Base-by-base conservation (phyloP, 2,113 vertebrate species). In the Hystrix cristata region DNA sequence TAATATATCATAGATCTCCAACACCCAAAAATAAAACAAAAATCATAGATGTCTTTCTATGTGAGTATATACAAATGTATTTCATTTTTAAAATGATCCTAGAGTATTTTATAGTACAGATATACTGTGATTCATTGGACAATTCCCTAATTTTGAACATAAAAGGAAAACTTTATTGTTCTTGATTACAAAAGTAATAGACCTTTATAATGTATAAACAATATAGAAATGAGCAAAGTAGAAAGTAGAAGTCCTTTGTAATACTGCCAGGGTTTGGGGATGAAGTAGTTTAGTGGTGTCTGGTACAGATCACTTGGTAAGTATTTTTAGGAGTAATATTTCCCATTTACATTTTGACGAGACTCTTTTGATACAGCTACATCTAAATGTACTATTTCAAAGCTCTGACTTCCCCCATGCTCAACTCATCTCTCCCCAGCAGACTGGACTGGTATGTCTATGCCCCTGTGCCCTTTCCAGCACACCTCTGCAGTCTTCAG, bases 131-230 rank as follows among this genome's bases (percentile, higher is more conserved):
- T 92, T 85, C 53, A 92, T 92, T 85, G 90, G 67, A 43, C 48
- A 76, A 64, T 90, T 74, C 1, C 18, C 34, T 38, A 62, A 88
- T 23, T 46, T 60, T 79, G 53, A 92, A 71, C 18, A 88, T 79
- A 69, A 79, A 84, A 86, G 64, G 10, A 87, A 94, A 90, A 74
- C 48, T 48, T 94, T 94, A 3, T 38, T 95, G 19, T 96, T 72
- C n/a, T 65, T 18, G 51, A 67, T 87, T 57, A 34, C 87, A 81
- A 94, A 94, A 69, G 23, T 57, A 62, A 34, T 95, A 87, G 53
- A 83, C 88, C n/a, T 19, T 71, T n/a, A 71, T 81, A 67, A 96
- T 94, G 53, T 79, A 19, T 27, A 65, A 91, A 74, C 13, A 67
- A 27, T 81, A 25, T 60, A 81, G 62, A 81, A 96, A 64, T 90